A percentile compares a stretch with the other conserved stretches of the same genome.
phyloP scores from a whole-genome alignment of 2,888 invertebrate species.

The Escarpia spicata region DNA sequence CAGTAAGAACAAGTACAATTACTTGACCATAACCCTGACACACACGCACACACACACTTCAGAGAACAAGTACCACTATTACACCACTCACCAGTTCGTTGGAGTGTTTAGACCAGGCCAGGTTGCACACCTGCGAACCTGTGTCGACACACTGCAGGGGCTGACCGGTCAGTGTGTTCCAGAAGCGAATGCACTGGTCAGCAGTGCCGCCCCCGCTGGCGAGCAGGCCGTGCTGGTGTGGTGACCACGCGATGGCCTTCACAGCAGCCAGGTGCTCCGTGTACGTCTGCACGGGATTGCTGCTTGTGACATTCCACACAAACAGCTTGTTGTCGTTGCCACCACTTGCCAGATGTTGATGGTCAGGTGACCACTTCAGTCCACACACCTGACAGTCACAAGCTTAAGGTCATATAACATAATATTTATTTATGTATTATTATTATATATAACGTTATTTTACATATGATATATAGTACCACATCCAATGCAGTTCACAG shows the following conservation, averaged over 20 bases:
- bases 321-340: conserved; percentile 97
- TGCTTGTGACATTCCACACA: conserved; percentile 75
- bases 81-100: conserved; percentile 80
- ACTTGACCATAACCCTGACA: no score
- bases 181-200: conserved; percentile 78
- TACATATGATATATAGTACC: no score
- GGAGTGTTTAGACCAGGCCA: conserved; percentile 94
- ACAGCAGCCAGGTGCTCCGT: conserved; percentile 66
- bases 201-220: conserved; percentile 97
- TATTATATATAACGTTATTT: no score
- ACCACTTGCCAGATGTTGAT: conserved; percentile 95
- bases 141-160: conserved; percentile 88
- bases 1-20: no score
- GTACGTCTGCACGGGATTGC: conserved; percentile 70
- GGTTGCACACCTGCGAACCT: conserved; percentile 91
- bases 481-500: no score
- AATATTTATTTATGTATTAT: background rate
- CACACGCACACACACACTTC: no score
- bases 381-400: conserved; percentile 78
- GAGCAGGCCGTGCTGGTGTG: conserved; percentile 89
- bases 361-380: conserved; percentile 97
- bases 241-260: conserved; percentile 91
- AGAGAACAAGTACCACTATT: no score
- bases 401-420: background rate
- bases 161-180: conserved; percentile 76